Evolutionary conservation across 2,113 vertebrate species (phyloP), one percentile per base, ranked within the genome.

Genomic region (Leptocoma aspasia): DNA sequence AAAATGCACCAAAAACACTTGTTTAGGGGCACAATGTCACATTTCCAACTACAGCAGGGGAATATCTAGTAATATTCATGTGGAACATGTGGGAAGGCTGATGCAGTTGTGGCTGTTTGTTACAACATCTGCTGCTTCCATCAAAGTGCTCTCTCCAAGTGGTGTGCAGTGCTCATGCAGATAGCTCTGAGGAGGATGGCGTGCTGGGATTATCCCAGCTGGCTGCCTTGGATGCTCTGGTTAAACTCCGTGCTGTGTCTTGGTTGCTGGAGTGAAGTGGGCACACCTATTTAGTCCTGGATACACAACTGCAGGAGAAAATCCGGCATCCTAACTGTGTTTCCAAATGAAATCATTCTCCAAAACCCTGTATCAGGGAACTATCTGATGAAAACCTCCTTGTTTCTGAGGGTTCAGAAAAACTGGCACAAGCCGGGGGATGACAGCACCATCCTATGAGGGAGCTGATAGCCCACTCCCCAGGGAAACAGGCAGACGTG

Each of bases 161-260:
- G 10, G 11, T 27, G 19, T 0, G 1, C 61, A n/a, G 31, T 5
- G 16, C 17, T 73, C 5, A 9, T 2, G 3, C 21, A 53, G 71
- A 49, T 6, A 52, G 50, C 60, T 73, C 26, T 81, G 50, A 4
- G 13, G 57, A 76, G 49, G 39, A 42, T 0, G 0, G 28, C 11
- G 11, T 31, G 61, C 66, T 82, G 52, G 76, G 35, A 68, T 83
- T 69, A 81, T 37, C 37, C n/a, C 44, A 35, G 37, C 14, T 82
- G 33, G 18, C 57, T 13, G 4, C 61, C 61, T 56, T 65, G 42
- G 47, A 31, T 83, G 70, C 44, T 60, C 57, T 68, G 42, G 15
- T 13, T 81, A 57, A 57, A 73, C 42, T 66, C 45, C 24, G 0
- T 3, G 4, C 35, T n/a, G 17, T 5, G 6, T n/a, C 8, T 60